Evolutionary conservation across 2,113 vertebrate species (phyloP).

Genomic region (Mormyrus lacerda): DNA sequence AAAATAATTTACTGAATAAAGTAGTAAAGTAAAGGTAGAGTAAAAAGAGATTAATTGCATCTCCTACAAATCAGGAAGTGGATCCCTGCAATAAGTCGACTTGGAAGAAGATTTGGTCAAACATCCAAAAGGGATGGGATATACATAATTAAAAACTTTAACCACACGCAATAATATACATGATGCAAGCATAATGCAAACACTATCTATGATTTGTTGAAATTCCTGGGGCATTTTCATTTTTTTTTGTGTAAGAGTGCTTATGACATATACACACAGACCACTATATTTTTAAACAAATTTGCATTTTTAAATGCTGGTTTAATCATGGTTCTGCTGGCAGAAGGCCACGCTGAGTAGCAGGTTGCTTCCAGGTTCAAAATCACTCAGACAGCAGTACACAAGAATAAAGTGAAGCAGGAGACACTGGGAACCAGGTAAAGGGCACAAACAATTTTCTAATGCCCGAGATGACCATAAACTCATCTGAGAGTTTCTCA

Average conservation of each 20-base stretch:
- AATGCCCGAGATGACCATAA: too few relatives aligned
- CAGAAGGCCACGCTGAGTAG: too few relatives aligned
- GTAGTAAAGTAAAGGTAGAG: not conserved
- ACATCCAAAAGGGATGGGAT: not conserved
- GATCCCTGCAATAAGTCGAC: not conserved
- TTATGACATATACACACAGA: not conserved
- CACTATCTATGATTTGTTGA: not conserved
- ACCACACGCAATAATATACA: not conserved
- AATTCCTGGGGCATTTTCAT: not conserved
- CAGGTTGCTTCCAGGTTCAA: not conserved
- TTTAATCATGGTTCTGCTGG: too few relatives aligned
- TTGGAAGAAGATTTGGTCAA: not conserved
- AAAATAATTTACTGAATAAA: not conserved
- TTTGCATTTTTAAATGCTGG: too few relatives aligned
- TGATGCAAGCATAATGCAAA: not conserved
- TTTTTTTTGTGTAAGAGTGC: not conserved
- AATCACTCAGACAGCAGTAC: too few relatives aligned
- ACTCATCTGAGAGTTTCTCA: too few relatives aligned
- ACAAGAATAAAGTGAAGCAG: too few relatives aligned
- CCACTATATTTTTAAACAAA: not conserved
- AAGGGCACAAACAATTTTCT: too few relatives aligned
- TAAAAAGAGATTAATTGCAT: not conserved
- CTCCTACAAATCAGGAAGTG: not conserved
- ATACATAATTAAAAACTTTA: not conserved
- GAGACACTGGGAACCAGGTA: too few relatives aligned